phyloP scores from a whole-genome alignment of 2,113 vertebrate species.

The Apistogramma diplotaenia region DNA sequence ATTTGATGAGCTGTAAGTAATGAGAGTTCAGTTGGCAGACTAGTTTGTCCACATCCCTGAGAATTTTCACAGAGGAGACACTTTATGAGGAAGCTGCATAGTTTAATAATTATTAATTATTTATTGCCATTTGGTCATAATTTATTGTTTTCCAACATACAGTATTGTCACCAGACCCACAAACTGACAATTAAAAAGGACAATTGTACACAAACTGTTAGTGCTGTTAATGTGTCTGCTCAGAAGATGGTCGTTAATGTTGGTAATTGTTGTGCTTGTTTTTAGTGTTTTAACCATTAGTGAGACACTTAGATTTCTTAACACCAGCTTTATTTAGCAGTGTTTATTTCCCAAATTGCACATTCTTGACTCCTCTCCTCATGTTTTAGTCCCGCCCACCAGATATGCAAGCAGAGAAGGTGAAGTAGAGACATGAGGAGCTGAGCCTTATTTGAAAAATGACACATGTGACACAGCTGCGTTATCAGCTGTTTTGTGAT shows the following conservation, averaged over 20 bases:
- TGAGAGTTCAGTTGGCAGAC: background rate
- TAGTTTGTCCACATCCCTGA: background rate
- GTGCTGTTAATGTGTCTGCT: too few species aligned
- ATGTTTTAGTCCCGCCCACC: background rate
- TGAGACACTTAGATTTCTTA: background rate
- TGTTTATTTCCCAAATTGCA: background rate
- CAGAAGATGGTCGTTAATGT: too few species aligned
- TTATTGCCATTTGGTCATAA: too few species aligned
- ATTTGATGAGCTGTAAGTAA: background rate
- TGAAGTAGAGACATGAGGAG: background rate
- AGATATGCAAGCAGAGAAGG: background rate
- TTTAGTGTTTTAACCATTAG: too few species aligned
- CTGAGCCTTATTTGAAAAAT: background rate
- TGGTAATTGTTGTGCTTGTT: too few species aligned
- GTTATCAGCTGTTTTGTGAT: background rate
- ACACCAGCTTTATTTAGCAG: background rate
- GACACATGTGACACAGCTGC: background rate
- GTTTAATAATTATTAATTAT: too few species aligned
- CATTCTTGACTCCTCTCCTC: background rate
- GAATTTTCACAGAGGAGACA: conserved; percentile 3
- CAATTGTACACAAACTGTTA: too few species aligned
- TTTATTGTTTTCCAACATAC: too few species aligned
- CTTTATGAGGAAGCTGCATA: background rate
- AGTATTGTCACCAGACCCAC: too few species aligned
- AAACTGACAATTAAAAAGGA: too few species aligned